Conservation (phyloP, 2,888 invertebrate species). For the Drosophila silvestris region DNA sequence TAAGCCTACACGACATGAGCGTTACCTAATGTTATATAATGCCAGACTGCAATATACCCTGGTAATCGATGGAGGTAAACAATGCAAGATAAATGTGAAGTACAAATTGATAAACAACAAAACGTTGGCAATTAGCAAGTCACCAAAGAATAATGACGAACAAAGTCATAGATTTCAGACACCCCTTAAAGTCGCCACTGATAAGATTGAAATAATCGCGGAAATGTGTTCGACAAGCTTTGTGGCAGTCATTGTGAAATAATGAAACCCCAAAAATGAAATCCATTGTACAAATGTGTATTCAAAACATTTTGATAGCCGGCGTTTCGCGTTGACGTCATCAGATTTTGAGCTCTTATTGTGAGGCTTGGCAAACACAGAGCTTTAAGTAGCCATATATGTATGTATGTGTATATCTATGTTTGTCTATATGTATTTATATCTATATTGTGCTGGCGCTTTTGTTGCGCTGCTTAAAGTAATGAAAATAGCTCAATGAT, state of each 20-base stretch:
- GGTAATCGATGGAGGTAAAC: constrained; percentile 1
- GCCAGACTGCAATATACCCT: constrained; percentile 18
- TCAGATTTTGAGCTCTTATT: constrained; percentile 24
- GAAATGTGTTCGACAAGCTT: constrained; percentile 22
- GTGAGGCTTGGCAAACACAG: constrained; percentile 23
- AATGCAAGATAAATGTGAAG: constrained; percentile 14
- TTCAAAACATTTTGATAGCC: constrained; percentile 21
- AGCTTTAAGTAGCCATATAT: not conserved
- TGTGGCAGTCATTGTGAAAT: constrained; percentile 10
- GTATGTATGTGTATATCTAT: not conserved
- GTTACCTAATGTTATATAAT: not conserved
- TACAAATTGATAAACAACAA: constrained; percentile 44
- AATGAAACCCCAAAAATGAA: constrained; percentile 9
- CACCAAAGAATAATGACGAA: constrained; percentile 24
- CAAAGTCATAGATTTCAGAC: constrained; percentile 16
- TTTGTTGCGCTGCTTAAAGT: constrained; percentile 13
- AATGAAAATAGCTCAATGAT: constrained; percentile 26
- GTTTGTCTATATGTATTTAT: not conserved
- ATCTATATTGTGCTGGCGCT: not conserved
- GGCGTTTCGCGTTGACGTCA: constrained; percentile 46
- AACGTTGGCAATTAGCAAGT: constrained; percentile 39
- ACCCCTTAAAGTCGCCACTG: constrained; percentile 19
- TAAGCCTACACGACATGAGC: constrained; percentile 27
- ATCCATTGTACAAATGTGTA: constrained; percentile 1
- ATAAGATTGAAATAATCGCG: constrained; percentile 63